Evolutionary conservation across 2,888 invertebrate species (phyloP).

Genomic region (Drosophila acutilabella): DNA sequence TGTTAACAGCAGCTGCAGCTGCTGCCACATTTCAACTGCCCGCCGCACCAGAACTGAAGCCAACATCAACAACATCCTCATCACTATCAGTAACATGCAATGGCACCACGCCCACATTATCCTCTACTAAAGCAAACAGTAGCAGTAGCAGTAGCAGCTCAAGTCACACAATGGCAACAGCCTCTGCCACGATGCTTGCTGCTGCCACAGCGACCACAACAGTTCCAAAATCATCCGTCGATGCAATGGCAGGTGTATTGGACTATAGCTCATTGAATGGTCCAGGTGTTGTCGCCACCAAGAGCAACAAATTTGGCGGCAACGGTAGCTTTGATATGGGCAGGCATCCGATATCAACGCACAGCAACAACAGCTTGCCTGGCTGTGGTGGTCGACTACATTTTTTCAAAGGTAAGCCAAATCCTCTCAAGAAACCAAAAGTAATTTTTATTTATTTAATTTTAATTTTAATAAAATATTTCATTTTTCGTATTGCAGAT

Average conservation of each 20-base stretch:
- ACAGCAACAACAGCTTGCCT: constrained; percentile 59
- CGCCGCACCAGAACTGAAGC: constrained; percentile 60
- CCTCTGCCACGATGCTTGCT: constrained; percentile 61
- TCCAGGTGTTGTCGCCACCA: constrained; percentile 45
- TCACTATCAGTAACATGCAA: constrained; percentile 57
- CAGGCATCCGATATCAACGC: constrained; percentile 79
- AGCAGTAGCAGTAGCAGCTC: constrained; percentile 51
- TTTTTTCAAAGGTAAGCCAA: constrained; percentile 84
- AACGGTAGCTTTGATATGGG: constrained; percentile 75
- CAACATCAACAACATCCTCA: constrained; percentile 33
- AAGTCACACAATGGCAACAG: constrained; percentile 61
- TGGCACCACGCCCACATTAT: constrained; percentile 61
- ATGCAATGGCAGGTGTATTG: constrained; percentile 73
- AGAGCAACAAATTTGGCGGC: constrained; percentile 52
- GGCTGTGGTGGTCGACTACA: constrained; percentile 84
- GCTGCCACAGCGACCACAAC: constrained; percentile 44
- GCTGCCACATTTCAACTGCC: constrained; percentile 74
- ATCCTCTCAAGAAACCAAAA: neutral
- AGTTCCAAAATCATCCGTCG: constrained; percentile 56
- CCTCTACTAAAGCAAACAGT: constrained; percentile 51
- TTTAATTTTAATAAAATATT: neutral
- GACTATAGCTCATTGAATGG: constrained; percentile 74
- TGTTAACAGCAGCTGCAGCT: constrained; percentile 69
- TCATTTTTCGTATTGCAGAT: constrained; percentile 87
- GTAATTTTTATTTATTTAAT: too few relatives aligned